Percentiles rank a stretch among this genome's conserved stretches.
Evolutionary conservation across 2,113 vertebrate genomes (phyloP).

Genomic region (Columba janthina): DNA sequence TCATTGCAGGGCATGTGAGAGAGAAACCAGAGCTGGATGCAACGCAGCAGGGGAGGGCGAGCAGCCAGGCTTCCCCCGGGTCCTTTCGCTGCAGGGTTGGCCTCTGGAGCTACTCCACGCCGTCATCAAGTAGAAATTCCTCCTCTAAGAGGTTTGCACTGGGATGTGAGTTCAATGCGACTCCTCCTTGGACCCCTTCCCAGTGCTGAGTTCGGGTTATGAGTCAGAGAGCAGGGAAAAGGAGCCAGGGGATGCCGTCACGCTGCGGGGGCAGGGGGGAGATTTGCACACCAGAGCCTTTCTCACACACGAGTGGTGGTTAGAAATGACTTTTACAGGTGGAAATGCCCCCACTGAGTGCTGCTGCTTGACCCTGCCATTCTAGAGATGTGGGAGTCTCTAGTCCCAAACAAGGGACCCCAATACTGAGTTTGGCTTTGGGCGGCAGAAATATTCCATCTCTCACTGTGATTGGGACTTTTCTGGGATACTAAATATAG

Average conservation of each 20-base stretch:
- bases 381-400: too few relatives aligned
- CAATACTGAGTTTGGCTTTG: background rate
- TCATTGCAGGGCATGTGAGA: background rate
- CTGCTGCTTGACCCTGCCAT: rapidly evolving
- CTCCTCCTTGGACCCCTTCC: background rate
- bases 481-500: background rate
- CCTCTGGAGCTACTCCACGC: background rate
- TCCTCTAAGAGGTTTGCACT: background rate
- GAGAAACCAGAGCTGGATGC: background rate
- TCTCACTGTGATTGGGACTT: background rate
- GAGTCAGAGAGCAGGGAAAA: conserved; percentile 15
- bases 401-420: background rate
- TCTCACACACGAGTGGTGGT: rapidly evolving
- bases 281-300: background rate
- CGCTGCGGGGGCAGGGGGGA: background rate
- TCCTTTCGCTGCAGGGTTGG: background rate
- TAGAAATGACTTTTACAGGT: background rate
- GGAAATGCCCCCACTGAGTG: rapidly evolving
- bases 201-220: background rate
- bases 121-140: background rate
- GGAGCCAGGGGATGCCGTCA: conserved; percentile 31
- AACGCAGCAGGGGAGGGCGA: rapidly evolving
- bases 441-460: background rate
- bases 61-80: background rate
- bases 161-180: background rate